Evolutionary conservation across 2,113 vertebrate species (phyloP).

Genomic region (Callithrix jacchus): DNA sequence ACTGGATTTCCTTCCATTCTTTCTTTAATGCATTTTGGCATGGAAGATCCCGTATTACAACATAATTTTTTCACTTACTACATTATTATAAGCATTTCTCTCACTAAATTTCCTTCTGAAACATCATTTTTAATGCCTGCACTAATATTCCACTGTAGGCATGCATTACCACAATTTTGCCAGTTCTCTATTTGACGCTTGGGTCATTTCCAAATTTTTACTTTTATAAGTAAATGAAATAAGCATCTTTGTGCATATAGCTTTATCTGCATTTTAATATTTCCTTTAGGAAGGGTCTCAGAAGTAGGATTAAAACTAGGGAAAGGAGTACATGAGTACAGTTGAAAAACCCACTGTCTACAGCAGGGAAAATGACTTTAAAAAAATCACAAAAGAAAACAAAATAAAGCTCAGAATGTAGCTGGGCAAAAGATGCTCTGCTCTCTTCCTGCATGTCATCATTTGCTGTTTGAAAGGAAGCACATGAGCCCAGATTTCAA

Average conservation of each 20-base stretch:
- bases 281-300: slow-evolving; percentile 41
- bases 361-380: not conserved
- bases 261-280: slow-evolving; percentile 57
- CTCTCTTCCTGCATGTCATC: not conserved
- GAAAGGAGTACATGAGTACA: not conserved
- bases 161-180: not conserved
- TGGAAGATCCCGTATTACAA: rapidly evolving
- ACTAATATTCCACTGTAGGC: not conserved
- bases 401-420: not conserved
- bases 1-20: not conserved
- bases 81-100: not conserved
- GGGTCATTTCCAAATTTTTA: slow-evolving; percentile 38
- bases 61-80: not conserved
- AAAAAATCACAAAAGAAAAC: slow-evolving; percentile 48
- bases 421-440: not conserved
- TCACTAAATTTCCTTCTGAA: not conserved
- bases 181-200: not conserved
- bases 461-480: slow-evolving; percentile 23
- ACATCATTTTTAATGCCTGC: not conserved
- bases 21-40: not conserved
- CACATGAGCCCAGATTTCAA: slow-evolving; percentile 57
- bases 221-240: slow-evolving; percentile 53
- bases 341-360: not conserved
- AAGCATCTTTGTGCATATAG: slow-evolving; percentile 45
- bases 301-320: slow-evolving; percentile 16